Conservation (phyloP, 2,888 invertebrate species). For the Malthinus flaveolus region DNA sequence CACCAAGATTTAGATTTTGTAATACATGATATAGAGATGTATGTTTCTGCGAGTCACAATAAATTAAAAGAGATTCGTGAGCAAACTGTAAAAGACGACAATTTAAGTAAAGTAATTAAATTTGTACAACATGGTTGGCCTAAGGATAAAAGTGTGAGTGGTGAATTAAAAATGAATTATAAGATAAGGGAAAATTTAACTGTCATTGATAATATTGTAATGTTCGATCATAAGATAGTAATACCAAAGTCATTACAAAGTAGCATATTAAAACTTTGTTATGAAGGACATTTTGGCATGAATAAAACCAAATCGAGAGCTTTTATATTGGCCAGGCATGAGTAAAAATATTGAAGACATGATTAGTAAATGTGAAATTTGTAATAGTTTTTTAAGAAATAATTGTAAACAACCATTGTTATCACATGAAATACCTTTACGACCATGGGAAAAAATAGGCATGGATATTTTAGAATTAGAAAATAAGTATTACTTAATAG, state of each 20-base stretch:
- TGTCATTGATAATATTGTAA: conserved; percentile 14
- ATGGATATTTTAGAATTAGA: conserved; percentile 18
- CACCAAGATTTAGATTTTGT: neutral
- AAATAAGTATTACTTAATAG: conserved; percentile 30
- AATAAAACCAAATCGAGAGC: conserved; percentile 19
- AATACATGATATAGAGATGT: neutral
- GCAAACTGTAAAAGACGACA: conserved; percentile 8
- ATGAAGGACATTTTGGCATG: conserved; percentile 21
- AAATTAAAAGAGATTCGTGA: conserved; percentile 9
- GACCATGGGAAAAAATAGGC: conserved; percentile 19
- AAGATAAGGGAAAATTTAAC: conserved; percentile 16
- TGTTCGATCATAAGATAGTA: conserved; percentile 11
- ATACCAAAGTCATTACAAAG: conserved; percentile 10
- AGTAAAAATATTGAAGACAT: conserved; percentile 12
- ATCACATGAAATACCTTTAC: conserved; percentile 16
- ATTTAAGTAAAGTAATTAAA: conserved; percentile 11
- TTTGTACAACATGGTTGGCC: conserved; percentile 15
- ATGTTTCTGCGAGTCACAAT: neutral
- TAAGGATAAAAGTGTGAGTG: conserved; percentile 2
- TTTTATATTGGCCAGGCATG: conserved; percentile 23
- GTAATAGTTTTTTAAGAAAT: conserved; percentile 14
- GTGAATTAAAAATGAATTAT: conserved; percentile 11
- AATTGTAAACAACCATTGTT: conserved; percentile 24
- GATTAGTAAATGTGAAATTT: conserved; percentile 12
- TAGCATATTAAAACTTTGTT: conserved; percentile 10